Conservation (phyloP, 2,888 invertebrate genomes). For the Eustalomyia histrio region DNA sequence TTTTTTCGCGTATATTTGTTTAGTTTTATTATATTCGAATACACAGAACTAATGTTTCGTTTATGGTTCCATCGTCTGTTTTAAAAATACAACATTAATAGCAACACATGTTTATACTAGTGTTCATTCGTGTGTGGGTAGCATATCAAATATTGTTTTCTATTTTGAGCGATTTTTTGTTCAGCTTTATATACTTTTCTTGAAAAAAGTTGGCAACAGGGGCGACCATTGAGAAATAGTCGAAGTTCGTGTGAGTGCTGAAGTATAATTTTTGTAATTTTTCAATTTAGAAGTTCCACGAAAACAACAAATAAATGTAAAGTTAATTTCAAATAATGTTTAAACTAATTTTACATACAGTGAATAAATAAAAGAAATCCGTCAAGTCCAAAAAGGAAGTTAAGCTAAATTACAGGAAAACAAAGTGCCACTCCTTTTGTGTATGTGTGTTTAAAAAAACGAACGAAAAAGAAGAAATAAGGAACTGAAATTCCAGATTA, state of each 20-base stretch:
- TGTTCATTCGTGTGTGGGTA: no score
- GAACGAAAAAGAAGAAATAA: constrained; percentile 38
- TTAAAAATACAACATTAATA: no score
- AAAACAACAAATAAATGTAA: constrained; percentile 4
- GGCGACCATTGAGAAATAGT: constrained; percentile 40
- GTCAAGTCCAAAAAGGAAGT: constrained; percentile 18
- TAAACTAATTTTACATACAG: neutral
- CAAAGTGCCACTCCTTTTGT: constrained; percentile 68
- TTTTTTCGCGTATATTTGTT: no score
- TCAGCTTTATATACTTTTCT: no score
- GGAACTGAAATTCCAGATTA: constrained; percentile 62
- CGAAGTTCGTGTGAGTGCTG: constrained; percentile 41
- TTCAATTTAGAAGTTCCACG: constrained; percentile 6
- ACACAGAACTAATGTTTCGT: no score
- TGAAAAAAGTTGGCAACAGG: no score
- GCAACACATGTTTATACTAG: no score
- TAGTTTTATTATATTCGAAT: no score
- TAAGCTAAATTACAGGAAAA: constrained; percentile 40
- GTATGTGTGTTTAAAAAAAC: constrained; percentile 61
- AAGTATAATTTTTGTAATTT: constrained; percentile 36
- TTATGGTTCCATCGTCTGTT: no score
- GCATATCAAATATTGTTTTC: no score
- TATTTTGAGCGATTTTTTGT: no score
- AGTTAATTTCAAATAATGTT: constrained; percentile 32
- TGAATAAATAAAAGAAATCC: no score